These are phyloP conservation scores for Monochamus saltuarius DNA, from an alignment of 1,140 invertebrate species.

Conservation along the genomic window DNA sequence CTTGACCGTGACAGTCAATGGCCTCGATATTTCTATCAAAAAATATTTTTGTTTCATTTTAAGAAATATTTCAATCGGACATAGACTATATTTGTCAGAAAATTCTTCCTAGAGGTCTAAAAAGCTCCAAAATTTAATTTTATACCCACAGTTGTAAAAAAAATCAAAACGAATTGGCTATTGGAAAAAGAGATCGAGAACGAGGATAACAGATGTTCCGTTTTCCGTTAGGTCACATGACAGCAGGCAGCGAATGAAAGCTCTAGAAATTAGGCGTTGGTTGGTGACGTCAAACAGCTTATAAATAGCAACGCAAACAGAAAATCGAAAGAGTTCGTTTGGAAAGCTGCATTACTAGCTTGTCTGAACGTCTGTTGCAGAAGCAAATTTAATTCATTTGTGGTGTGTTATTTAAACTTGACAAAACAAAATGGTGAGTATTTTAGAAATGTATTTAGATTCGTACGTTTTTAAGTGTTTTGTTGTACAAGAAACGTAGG, in stretches of 20 bases:
- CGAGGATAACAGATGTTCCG: slow-evolving; percentile 9
- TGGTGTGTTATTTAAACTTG: slow-evolving; percentile 17
- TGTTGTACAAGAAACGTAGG: no score
- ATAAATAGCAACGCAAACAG: slow-evolving; percentile 25
- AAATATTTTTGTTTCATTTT: no score
- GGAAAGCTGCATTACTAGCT: slow-evolving; percentile 30
- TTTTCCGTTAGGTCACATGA: slow-evolving; percentile 29
- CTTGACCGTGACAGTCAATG: background rate
- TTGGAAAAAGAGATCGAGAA: slow-evolving; percentile 14
- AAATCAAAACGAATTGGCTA: no score
- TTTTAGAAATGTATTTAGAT: slow-evolving; percentile 1
- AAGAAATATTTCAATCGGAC: no score
- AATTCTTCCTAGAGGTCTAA: no score
- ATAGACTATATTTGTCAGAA: no score
- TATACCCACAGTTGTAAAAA: no score
- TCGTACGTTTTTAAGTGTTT: no score
- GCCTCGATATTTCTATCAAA: no score
- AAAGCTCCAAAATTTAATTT: no score
- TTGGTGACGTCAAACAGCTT: slow-evolving; percentile 27
- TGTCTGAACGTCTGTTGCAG: slow-evolving; percentile 16
- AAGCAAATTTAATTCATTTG: slow-evolving; percentile 16
- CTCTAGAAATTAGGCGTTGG: slow-evolving; percentile 22
- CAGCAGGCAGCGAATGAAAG: slow-evolving; percentile 2
- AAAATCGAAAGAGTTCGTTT: slow-evolving; percentile 18
- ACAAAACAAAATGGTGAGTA: slow-evolving; percentile 31